phyloP scores from a whole-genome alignment of 1,140 invertebrate species.

The Euglossa dilemma region DNA sequence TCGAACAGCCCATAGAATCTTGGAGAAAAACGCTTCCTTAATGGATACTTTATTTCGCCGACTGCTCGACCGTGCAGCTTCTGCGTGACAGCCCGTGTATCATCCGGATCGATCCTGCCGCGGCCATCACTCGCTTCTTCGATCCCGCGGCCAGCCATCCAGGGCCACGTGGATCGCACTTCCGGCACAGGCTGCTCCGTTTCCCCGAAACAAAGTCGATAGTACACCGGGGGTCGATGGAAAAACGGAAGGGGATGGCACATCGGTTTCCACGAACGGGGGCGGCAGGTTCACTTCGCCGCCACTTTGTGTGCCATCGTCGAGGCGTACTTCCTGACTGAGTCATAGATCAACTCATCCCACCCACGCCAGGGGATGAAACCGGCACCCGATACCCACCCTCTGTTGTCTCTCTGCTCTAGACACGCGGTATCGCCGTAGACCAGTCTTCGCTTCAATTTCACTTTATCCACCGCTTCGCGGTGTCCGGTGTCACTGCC shows the following conservation, averaged over 20 bases:
- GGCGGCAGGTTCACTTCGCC: slow-evolving; percentile 63
- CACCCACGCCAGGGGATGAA: slow-evolving; percentile 63
- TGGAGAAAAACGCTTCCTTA: slow-evolving; percentile 30
- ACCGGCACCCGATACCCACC: slow-evolving; percentile 44
- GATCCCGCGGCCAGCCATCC: slow-evolving; percentile 20
- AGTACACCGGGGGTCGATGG: background rate
- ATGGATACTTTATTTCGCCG: slow-evolving; percentile 62
- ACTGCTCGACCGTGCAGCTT: slow-evolving; percentile 47
- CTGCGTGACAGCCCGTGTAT: slow-evolving; percentile 50
- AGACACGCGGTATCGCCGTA: background rate
- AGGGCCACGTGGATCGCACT: slow-evolving; percentile 61
- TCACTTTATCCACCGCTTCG: slow-evolving; percentile 6
- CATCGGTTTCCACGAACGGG: slow-evolving; percentile 59
- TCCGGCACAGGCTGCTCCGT: slow-evolving; percentile 39
- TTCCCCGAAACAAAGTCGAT: slow-evolving; percentile 53
- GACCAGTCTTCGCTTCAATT: background rate
- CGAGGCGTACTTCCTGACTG: slow-evolving; percentile 73
- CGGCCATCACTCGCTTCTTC: slow-evolving; percentile 36
- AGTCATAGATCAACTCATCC: slow-evolving; percentile 75
- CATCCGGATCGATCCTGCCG: slow-evolving; percentile 55
- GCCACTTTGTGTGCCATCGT: slow-evolving; percentile 55
- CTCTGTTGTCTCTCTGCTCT: background rate
- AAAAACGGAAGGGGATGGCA: background rate
- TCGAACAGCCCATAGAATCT: slow-evolving; percentile 9
- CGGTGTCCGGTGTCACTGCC: background rate